Evolutionary conservation across 2,888 invertebrate genomes (phyloP).

Genomic region (Laothoe populi): DNA sequence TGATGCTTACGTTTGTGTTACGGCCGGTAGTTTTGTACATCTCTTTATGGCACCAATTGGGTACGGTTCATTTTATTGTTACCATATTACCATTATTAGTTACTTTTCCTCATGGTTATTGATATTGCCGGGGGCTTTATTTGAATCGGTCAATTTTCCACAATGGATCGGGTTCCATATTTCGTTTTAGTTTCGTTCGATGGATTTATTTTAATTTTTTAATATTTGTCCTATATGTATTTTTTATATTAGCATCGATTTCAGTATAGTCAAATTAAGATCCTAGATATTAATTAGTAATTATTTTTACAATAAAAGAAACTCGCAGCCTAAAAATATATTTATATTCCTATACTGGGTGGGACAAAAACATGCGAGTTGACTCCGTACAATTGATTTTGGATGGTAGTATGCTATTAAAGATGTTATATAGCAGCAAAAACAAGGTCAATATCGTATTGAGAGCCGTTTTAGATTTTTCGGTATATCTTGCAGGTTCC

Average conservation of each 20-base stretch:
- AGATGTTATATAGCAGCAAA: not conserved
- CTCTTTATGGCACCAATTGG: constrained; percentile 46
- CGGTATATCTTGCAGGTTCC: not conserved
- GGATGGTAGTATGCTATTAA: not conserved
- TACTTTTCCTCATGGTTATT: constrained; percentile 3
- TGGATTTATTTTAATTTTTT: no score
- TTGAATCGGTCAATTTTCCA: constrained; percentile 1
- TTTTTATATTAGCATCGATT: no score
- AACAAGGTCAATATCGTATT: not conserved
- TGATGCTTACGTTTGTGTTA: constrained; percentile 23
- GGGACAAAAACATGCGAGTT: not conserved
- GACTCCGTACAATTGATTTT: not conserved
- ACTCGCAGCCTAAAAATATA: no score
- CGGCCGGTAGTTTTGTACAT: constrained; percentile 47
- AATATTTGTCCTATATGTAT: no score
- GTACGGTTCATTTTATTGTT: constrained; percentile 59
- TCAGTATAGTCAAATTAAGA: no score
- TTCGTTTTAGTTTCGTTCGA: not conserved
- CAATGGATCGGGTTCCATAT: not conserved
- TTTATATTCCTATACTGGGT: no score
- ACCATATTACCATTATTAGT: constrained; percentile 48
- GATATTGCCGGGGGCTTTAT: constrained; percentile 4
- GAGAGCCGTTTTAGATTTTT: not conserved
- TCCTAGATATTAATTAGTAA: no score
- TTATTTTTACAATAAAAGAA: no score